These are phyloP conservation scores for Hippopotamyrus pictus DNA, from an alignment of 2,797 vertebrate genomes.

Conservation along the genomic window DNA sequence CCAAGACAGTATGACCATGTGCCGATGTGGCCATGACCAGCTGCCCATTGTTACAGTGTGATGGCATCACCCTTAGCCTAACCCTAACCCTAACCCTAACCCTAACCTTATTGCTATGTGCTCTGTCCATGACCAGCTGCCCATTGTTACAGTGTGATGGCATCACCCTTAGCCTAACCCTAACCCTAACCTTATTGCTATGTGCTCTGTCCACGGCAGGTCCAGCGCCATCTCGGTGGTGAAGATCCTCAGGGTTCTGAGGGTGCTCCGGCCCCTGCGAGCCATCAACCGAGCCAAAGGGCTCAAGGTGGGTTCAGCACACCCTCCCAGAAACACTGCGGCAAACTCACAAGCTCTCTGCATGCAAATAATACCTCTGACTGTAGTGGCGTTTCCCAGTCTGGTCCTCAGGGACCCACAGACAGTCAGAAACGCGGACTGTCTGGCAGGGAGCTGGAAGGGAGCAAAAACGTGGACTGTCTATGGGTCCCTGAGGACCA, in stretches of 20 bases:
- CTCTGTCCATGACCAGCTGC: background rate
- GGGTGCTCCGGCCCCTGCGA: slow-evolving; percentile 87
- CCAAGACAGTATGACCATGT: background rate
- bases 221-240: slow-evolving; percentile 96
- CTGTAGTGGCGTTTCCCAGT: background rate
- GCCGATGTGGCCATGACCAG: background rate
- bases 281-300: slow-evolving; percentile 97
- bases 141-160: background rate
- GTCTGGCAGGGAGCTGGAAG: background rate
- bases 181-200: background rate
- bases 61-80: background rate
- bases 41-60: background rate
- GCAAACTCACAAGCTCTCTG: background rate
- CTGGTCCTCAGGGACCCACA: background rate
- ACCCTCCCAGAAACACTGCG: background rate
- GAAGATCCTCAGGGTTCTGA: slow-evolving; percentile 94
- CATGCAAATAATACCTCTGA: background rate
- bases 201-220: slow-evolving; percentile 50
- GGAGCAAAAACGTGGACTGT: background rate
- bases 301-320: slow-evolving; percentile 71
- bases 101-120: too few species aligned
- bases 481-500: background rate
- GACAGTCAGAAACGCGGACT: background rate
- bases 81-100: too few species aligned
- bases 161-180: too few species aligned